A percentile compares a stretch with the other conserved stretches of the same genome.
Evolutionary conservation across 2,797 vertebrate genomes (phyloP).

Genomic region (Sternarchorhynchus goeldii): DNA sequence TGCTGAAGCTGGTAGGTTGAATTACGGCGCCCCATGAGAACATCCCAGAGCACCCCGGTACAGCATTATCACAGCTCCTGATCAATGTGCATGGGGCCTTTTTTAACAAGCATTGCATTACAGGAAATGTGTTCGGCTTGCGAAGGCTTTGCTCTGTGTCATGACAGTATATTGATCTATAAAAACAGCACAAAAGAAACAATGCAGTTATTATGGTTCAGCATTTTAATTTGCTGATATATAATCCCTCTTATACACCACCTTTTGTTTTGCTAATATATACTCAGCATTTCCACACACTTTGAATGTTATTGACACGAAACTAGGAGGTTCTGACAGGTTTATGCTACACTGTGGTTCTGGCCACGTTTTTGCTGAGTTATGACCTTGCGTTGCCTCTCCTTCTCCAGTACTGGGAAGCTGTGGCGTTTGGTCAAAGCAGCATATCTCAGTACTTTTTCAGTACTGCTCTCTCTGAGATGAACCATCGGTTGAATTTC

Average conservation of each 20-base stretch:
- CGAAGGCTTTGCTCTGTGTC: conserved; percentile 50
- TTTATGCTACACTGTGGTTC: not conserved
- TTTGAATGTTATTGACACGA: conserved; percentile 28
- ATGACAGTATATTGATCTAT: conserved; percentile 50
- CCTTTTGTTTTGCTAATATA: conserved; percentile 3
- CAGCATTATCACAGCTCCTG: conserved; percentile 44
- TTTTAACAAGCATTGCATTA: conserved; percentile 72
- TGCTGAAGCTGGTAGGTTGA: conserved; percentile 54
- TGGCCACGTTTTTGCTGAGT: conserved; percentile 26
- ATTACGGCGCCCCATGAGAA: conserved; percentile 51
- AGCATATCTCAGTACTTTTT: conserved; percentile 19
- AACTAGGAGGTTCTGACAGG: not conserved
- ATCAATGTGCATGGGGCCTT: conserved; percentile 44
- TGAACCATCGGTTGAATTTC: conserved; percentile 26
- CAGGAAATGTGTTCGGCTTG: conserved; percentile 75
- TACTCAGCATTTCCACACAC: conserved; percentile 13
- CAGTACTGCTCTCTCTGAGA: conserved; percentile 2
- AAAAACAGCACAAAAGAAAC: conserved; percentile 17
- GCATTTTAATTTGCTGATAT: conserved; percentile 23
- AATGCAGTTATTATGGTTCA: conserved; percentile 12
- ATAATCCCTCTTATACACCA: not conserved
- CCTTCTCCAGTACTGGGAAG: conserved; percentile 9
- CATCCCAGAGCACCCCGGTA: conserved; percentile 40
- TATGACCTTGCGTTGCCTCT: conserved; percentile 8
- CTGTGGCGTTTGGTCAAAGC: conserved; percentile 2